A percentile compares a stretch with the other conserved stretches of the same genome.
These are phyloP conservation scores for Brenthis daphne DNA, from an alignment of 2,888 invertebrate genomes.

Conservation along the genomic window DNA sequence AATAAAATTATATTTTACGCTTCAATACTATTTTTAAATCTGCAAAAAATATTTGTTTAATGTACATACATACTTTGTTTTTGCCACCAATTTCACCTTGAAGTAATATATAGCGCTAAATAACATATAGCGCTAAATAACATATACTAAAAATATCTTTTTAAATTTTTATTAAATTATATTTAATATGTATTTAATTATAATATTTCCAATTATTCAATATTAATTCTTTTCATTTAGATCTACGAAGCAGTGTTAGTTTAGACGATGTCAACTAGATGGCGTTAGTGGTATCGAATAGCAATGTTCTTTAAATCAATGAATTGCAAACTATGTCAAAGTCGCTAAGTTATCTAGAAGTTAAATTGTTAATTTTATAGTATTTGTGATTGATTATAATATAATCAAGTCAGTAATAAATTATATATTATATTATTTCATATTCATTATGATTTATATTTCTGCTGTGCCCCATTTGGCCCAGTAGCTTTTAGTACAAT, in stretches of 20 bases:
- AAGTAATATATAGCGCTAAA: too few species aligned
- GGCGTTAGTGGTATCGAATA: conserved; percentile 53
- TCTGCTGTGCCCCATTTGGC: not conserved
- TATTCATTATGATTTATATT: conserved; percentile 8
- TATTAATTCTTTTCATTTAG: too few species aligned
- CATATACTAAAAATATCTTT: too few species aligned
- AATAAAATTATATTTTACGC: too few species aligned
- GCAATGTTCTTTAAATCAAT: conserved; percentile 20
- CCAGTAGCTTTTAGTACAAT: not conserved
- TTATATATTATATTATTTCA: conserved; percentile 28
- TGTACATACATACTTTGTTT: too few species aligned
- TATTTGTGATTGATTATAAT: conserved; percentile 57
- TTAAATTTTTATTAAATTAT: too few species aligned
- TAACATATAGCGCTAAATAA: too few species aligned
- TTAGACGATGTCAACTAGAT: conserved; percentile 52
- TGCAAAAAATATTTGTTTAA: too few species aligned
- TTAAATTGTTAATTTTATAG: conserved; percentile 51
- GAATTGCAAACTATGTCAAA: conserved; percentile 55
- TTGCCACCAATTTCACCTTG: too few species aligned
- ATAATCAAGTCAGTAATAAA: conserved; percentile 52
- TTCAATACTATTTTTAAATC: too few species aligned
- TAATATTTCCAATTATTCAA: too few species aligned
- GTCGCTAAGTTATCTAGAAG: conserved; percentile 58
- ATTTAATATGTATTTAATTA: too few species aligned
- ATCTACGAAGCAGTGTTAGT: conserved; percentile 40